Base-by-base conservation (phyloP, 2,113 vertebrate species). In the Prunella fulvescens region DNA sequence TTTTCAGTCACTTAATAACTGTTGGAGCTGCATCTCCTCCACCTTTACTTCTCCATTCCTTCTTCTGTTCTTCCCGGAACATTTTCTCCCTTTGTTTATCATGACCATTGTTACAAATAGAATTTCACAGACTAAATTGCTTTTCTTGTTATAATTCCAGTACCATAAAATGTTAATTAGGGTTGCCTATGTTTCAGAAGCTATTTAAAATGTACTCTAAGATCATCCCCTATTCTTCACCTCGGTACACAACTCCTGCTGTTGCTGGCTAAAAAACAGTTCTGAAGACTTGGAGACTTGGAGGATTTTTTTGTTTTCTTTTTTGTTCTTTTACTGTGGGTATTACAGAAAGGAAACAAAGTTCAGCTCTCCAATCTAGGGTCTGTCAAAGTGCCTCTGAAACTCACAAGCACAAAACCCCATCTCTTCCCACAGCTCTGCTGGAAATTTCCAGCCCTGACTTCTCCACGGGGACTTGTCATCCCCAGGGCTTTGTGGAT, bases 81-180 rank as follows among this genome's bases (percentile, higher is more conserved):
- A 1, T 53, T 28, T 76, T 54, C 74, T 77, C 57, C n/a, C 42
- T 61, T 85, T 51, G 45, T 87, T 95, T 84, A 25, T 91, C 78
- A 64, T 54, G 85, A 58, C 60, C 94, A 45, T 85, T 69, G 57
- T 70, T 80, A 51, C 85, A 95, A 95, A 95, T 35, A 14, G 56
- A 82, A 85, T 85, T 96, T 88, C 79, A 69, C 92, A 88, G 88
- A 92, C 76, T 61, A 87, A 92, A 92, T 93, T 82, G 90, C 61
- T 82, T 93, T 92, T 65, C 93, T 87, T 82, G 66, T 85, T 86
- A 19, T 73, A 90, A 88, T 88, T 85, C 66, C 81, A 73, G 85
- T 15, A 16, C 86, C 88, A 73, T 64, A 69, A 76, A 88, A 90
- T 88, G 90, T 94, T 96, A 94, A 94, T 96, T 92, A 93, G 50